Percentiles rank a stretch among this genome's conserved stretches.
phyloP scores from a whole-genome alignment of 2,888 invertebrate genomes.

The Drosophila acutilabella region DNA sequence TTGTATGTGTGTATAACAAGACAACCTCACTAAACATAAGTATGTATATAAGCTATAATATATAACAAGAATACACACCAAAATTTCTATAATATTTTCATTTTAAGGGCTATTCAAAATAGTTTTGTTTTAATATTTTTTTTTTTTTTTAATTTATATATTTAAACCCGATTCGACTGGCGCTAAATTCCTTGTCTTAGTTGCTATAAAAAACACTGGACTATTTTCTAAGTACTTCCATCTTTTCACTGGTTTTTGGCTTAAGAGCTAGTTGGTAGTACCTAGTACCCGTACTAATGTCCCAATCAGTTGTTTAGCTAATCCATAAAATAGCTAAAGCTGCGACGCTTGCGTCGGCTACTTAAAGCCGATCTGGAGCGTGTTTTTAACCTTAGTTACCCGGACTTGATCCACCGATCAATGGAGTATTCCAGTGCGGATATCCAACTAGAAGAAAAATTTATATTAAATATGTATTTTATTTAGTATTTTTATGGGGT shows the following conservation, averaged over 20 bases:
- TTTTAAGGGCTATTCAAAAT: slow-evolving; percentile 63
- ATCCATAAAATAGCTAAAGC: slow-evolving; percentile 82
- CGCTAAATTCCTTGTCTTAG: slow-evolving; percentile 70
- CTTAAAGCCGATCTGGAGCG: slow-evolving; percentile 75
- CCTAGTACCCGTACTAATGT: slow-evolving; percentile 80
- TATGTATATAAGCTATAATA: slow-evolving; percentile 58
- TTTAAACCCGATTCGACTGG: slow-evolving; percentile 64
- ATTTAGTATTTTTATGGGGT: no score
- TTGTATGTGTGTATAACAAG: slow-evolving; percentile 67
- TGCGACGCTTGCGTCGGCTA: slow-evolving; percentile 81
- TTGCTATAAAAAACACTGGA: slow-evolving; percentile 65
- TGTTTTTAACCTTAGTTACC: slow-evolving; percentile 84
- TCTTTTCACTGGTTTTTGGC: slow-evolving; percentile 38
- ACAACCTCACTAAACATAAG: slow-evolving; percentile 79
- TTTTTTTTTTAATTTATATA: background rate
- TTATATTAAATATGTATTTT: background rate
- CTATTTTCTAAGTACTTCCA: slow-evolving; percentile 54
- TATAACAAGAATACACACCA: slow-evolving; percentile 76
- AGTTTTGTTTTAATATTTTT: slow-evolving; percentile 62
- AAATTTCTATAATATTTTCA: slow-evolving; percentile 39
- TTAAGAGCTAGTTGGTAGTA: slow-evolving; percentile 64
- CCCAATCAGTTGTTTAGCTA: slow-evolving; percentile 55
- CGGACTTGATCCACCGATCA: slow-evolving; percentile 95
- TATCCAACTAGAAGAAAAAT: slow-evolving; percentile 90
- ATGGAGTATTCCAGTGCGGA: slow-evolving; percentile 97